These are phyloP conservation scores for Colletes latitarsis DNA, from an alignment of 1,140 invertebrate species.

Conservation along the genomic window DNA sequence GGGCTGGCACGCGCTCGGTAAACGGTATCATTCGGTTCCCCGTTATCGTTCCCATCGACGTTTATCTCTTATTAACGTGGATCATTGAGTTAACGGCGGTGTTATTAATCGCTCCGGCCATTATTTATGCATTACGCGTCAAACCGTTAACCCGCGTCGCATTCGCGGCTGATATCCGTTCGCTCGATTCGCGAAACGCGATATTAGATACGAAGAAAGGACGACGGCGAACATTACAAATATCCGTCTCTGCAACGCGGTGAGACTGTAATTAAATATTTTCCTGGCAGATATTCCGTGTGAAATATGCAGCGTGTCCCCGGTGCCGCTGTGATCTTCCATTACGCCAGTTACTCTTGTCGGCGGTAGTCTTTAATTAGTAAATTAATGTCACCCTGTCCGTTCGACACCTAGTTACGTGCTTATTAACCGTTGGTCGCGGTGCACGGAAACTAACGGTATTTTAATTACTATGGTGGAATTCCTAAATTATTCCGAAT, in stretches of 20 bases:
- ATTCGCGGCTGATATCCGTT: conserved; percentile 23
- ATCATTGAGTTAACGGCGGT: conserved; percentile 57
- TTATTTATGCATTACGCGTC: conserved; percentile 59
- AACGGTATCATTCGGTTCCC: conserved; percentile 33
- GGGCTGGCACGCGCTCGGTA: not conserved
- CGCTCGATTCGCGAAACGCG: not conserved
- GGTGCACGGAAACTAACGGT: not conserved
- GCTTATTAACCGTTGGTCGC: not conserved
- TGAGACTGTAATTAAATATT: not conserved
- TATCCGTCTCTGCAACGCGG: too few relatives aligned
- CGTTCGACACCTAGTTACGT: not conserved
- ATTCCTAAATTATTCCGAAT: not conserved
- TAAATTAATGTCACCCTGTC: not conserved
- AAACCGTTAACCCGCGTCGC: conserved; percentile 44
- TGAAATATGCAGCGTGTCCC: not conserved
- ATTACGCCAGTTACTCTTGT: not conserved
- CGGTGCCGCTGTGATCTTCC: not conserved
- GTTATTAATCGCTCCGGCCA: conserved; percentile 50
- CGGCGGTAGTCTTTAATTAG: not conserved
- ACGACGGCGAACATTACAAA: not conserved
- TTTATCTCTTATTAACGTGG: conserved; percentile 65
- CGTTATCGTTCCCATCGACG: conserved; percentile 46
- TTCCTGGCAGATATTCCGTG: not conserved
- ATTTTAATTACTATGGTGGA: not conserved
- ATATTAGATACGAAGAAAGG: not conserved